These are phyloP conservation scores for Drosophila bocqueti DNA, from an alignment of 1,140 invertebrate species.

Conservation along the genomic window DNA sequence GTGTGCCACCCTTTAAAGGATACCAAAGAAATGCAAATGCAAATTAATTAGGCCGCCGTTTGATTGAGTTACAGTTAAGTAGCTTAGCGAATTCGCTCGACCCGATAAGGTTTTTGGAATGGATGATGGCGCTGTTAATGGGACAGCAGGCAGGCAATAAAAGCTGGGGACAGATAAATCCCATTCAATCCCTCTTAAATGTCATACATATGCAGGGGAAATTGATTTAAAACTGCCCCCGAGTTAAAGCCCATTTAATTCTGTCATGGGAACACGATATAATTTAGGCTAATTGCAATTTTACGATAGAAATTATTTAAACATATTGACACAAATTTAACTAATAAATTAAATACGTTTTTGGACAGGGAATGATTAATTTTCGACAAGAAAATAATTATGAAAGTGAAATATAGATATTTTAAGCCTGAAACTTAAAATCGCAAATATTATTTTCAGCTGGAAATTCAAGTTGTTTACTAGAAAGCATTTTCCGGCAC, in stretches of 20 bases:
- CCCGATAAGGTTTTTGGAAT: conserved; percentile 28
- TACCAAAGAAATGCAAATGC: conserved; percentile 61
- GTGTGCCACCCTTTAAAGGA: conserved; percentile 14
- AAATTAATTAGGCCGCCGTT: conserved; percentile 69
- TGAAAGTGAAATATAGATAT: not conserved
- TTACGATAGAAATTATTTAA: too few relatives aligned
- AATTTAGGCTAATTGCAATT: not conserved
- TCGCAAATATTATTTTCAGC: not conserved
- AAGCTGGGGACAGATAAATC: not conserved
- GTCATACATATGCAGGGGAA: not conserved
- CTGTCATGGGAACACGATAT: not conserved
- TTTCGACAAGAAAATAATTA: not conserved
- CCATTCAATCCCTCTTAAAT: not conserved
- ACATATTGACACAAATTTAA: not conserved
- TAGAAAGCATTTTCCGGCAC: not conserved
- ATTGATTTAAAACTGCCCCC: not conserved
- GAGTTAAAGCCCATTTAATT: not conserved
- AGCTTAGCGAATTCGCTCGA: conserved; percentile 36
- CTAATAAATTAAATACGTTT: not conserved
- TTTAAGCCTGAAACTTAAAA: not conserved
- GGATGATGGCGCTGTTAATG: conserved; percentile 37
- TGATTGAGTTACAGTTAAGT: conserved; percentile 55
- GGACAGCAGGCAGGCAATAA: conserved; percentile 14
- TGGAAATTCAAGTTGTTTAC: too few relatives aligned
- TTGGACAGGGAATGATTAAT: not conserved